Evolutionary conservation across 2,888 invertebrate genomes (phyloP).

Genomic region (Leptothorax acervorum): DNA sequence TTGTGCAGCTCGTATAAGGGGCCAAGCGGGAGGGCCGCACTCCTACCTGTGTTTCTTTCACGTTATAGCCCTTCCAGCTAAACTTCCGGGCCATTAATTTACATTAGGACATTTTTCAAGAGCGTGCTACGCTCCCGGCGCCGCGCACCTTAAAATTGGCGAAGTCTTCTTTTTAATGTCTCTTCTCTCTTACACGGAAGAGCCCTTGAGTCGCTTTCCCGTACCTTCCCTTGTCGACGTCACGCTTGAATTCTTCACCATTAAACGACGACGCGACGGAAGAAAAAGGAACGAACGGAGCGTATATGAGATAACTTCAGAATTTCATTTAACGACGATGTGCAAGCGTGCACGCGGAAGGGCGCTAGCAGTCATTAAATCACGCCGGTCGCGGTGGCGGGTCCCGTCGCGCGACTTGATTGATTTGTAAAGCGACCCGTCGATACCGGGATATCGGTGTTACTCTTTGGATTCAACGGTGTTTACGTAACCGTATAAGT

Average conservation of each 20-base stretch:
- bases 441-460: slow-evolving; percentile 27
- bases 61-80: slow-evolving; percentile 73
- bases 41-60: slow-evolving; percentile 74
- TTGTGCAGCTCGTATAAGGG: slow-evolving; percentile 62
- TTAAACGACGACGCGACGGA: slow-evolving; percentile 61
- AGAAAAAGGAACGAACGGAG: slow-evolving; percentile 44
- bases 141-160: slow-evolving; percentile 73
- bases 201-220: slow-evolving; percentile 56
- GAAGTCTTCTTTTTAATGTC: slow-evolving; percentile 70
- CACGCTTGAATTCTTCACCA: slow-evolving; percentile 69
- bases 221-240: slow-evolving; percentile 63
- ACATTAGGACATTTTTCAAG: slow-evolving; percentile 82
- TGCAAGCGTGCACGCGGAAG: slow-evolving; percentile 41
- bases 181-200: slow-evolving; percentile 35
- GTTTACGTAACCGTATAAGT: slow-evolving; percentile 46
- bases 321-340: slow-evolving; percentile 61
- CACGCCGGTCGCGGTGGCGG: slow-evolving; percentile 29
- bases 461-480: slow-evolving; percentile 32
- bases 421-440: slow-evolving; percentile 42
- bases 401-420: slow-evolving; percentile 36
- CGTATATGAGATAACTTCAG: slow-evolving; percentile 58
- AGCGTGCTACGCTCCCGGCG: slow-evolving; percentile 59
- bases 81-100: slow-evolving; percentile 83
- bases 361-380: slow-evolving; percentile 38
- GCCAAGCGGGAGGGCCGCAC: slow-evolving; percentile 25